A percentile compares a stretch with the other conserved stretches of the same genome.
Conservation (phyloP, 1,140 invertebrate genomes). For the Nephotettix cincticeps region DNA sequence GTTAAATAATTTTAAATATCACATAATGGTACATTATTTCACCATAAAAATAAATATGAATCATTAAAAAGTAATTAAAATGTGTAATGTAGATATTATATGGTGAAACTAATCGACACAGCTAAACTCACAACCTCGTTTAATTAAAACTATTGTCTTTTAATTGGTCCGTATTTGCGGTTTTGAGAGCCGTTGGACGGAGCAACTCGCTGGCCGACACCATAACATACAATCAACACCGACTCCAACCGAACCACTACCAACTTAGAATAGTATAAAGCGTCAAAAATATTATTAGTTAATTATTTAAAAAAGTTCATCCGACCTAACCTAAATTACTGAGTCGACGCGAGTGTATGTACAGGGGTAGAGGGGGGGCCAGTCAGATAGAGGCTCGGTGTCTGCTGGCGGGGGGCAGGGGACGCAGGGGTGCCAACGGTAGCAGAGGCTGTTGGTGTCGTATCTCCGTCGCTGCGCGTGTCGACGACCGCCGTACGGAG, state of each 20-base stretch:
- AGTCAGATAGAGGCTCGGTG: constrained; percentile 60
- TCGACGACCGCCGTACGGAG: constrained; percentile 47
- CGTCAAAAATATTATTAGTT: constrained; percentile 27
- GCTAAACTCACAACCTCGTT: too few relatives aligned
- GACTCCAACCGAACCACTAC: neutral
- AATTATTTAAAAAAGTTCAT: constrained; percentile 22
- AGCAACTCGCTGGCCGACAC: too few relatives aligned
- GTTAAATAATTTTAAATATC: too few relatives aligned
- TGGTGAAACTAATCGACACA: too few relatives aligned
- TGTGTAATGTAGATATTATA: too few relatives aligned
- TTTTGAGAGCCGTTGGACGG: too few relatives aligned
- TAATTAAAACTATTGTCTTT: constrained; percentile 13
- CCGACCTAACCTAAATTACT: neutral
- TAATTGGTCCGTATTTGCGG: constrained; percentile 2
- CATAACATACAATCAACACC: too few relatives aligned
- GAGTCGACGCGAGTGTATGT: constrained; percentile 6
- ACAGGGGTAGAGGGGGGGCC: too few relatives aligned
- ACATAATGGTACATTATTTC: too few relatives aligned
- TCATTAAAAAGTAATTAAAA: too few relatives aligned
- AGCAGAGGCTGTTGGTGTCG: constrained; percentile 43
- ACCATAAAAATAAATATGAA: too few relatives aligned
- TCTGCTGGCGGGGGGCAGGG: constrained; percentile 24
- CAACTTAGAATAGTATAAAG: constrained; percentile 26
- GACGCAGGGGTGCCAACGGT: constrained; percentile 50
- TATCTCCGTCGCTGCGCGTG: constrained; percentile 38